phyloP scores from a whole-genome alignment of 2,797 vertebrate species.

The Acropternis orthonyx region DNA sequence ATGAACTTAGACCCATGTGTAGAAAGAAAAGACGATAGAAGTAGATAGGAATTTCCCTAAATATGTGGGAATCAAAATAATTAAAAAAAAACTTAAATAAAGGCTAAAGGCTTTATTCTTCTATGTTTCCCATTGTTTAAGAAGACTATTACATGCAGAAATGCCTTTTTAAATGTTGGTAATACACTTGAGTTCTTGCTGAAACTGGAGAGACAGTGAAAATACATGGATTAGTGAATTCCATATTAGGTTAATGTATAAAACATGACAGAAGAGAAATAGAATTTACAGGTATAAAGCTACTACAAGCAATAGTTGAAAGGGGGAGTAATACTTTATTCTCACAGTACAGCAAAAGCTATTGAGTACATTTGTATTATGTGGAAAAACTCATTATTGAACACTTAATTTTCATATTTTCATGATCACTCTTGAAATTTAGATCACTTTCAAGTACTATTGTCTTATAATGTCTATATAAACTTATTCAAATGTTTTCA shows the following conservation, averaged over 20 bases:
- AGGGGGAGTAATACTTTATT: background rate
- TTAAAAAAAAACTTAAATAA: background rate
- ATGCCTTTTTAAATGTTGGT: background rate
- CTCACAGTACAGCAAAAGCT: background rate
- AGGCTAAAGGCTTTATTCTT: background rate
- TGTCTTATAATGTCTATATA: background rate
- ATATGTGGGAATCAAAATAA: background rate
- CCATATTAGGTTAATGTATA: background rate
- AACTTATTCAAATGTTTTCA: background rate
- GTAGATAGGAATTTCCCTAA: background rate
- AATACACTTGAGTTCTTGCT: background rate
- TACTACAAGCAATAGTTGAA: background rate
- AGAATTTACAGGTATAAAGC: background rate
- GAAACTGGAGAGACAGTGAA: background rate
- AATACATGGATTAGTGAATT: background rate
- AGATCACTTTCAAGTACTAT: background rate
- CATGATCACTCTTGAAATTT: background rate
- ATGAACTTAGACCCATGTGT: background rate
- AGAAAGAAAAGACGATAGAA: background rate
- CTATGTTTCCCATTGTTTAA: background rate
- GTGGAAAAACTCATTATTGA: background rate
- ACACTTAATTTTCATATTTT: background rate
- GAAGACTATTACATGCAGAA: background rate
- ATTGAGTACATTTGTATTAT: background rate
- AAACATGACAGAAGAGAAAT: background rate